These are phyloP conservation scores for Noctua pronuba DNA, from an alignment of 2,888 invertebrate genomes.

Conservation along the genomic window DNA sequence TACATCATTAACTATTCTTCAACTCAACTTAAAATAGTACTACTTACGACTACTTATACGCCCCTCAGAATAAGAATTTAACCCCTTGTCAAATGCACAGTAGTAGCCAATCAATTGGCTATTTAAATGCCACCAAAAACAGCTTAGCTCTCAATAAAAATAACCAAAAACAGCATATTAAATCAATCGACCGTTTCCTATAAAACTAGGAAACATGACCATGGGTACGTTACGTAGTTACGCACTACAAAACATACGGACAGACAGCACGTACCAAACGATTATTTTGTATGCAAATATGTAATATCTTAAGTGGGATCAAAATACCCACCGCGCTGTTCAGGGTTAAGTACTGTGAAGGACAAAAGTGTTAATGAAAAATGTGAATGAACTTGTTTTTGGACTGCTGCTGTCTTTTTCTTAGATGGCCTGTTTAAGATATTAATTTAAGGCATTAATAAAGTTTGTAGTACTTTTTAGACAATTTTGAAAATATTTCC, in stretches of 20 bases:
- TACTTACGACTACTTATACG: background rate
- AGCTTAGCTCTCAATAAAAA: conserved; percentile 62
- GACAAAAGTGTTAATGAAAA: conserved; percentile 67
- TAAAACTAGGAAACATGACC: conserved; percentile 69
- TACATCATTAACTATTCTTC: conserved; percentile 1
- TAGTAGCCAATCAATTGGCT: conserved; percentile 37
- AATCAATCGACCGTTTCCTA: conserved; percentile 78
- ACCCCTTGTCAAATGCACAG: conserved; percentile 24
- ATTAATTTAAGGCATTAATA: background rate
- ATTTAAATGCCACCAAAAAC: conserved; percentile 58
- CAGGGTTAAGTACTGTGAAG: conserved; percentile 71
- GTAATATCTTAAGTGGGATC: conserved; percentile 87
- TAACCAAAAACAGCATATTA: conserved; percentile 67
- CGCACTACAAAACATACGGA: conserved; percentile 67
- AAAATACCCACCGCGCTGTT: conserved; percentile 74
- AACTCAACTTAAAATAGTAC: background rate
- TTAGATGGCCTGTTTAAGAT: rapidly evolving
- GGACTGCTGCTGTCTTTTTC: background rate
- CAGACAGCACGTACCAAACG: conserved; percentile 73
- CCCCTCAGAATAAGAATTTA: conserved; percentile 15
- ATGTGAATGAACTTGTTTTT: rapidly evolving
- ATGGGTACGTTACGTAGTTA: conserved; percentile 72
- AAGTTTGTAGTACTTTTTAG: background rate
- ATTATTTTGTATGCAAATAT: conserved; percentile 87
- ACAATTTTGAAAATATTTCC: background rate